A percentile compares a stretch with the other conserved stretches of the same genome.
Conservation (phyloP, 2,113 vertebrate species). For the Corythoichthys haematopterus region DNA sequence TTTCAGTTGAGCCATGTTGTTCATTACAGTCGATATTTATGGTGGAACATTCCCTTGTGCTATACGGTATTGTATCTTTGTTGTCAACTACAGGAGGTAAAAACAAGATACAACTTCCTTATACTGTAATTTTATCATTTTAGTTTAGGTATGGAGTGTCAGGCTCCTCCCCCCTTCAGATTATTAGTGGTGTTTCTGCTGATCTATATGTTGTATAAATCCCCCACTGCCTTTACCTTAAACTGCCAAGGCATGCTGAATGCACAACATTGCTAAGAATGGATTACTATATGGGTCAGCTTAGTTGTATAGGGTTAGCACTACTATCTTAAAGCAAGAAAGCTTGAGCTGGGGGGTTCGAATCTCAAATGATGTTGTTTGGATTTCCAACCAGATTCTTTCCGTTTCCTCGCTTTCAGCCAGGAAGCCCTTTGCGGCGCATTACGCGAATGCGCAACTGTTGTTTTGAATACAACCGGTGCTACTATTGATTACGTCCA, state of each 20-base stretch:
- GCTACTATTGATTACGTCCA: constrained; percentile 66
- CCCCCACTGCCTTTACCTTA: too few relatives aligned
- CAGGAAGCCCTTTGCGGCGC: constrained; percentile 27
- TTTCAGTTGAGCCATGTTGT: neutral
- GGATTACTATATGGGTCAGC: too few relatives aligned
- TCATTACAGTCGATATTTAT: neutral
- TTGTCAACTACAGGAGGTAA: neutral
- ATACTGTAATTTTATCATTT: too few relatives aligned
- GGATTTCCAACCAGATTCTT: neutral
- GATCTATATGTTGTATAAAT: too few relatives aligned
- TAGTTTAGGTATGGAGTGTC: too few relatives aligned
- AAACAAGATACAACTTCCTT: neutral
- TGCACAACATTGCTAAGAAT: too few relatives aligned
- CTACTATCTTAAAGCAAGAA: neutral
- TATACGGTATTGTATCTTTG: too few relatives aligned
- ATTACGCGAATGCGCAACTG: constrained; percentile 47
- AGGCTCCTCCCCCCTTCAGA: too few relatives aligned
- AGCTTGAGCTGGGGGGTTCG: neutral
- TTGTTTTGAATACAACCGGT: constrained; percentile 63
- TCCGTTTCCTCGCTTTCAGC: neutral
- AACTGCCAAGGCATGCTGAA: too few relatives aligned
- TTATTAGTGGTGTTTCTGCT: too few relatives aligned
- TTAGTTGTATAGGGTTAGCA: too few relatives aligned
- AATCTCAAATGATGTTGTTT: neutral
- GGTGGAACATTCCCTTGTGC: neutral